A percentile compares a stretch with the other conserved stretches of the same genome.
Evolutionary conservation across 2,113 vertebrate species (phyloP).

Genomic region (Prunella fulvescens): DNA sequence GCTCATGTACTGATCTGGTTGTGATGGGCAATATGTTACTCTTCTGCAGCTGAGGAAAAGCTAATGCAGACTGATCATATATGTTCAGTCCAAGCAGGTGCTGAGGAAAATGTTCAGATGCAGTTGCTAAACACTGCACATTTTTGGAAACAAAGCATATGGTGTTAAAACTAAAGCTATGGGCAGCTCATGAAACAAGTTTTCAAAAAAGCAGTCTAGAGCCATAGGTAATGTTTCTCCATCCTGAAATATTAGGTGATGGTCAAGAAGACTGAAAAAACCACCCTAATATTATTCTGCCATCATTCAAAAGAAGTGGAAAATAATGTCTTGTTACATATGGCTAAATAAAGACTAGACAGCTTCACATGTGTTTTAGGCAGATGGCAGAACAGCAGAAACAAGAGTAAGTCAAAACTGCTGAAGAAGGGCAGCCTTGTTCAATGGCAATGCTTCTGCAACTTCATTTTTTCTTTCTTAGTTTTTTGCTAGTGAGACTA

Average conservation of each 20-base stretch:
- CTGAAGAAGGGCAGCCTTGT: background rate
- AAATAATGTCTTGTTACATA: background rate
- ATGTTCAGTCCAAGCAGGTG: background rate
- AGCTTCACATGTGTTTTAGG: background rate
- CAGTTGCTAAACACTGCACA: background rate
- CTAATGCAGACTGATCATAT: background rate
- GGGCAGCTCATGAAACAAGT: background rate
- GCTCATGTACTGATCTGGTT: background rate
- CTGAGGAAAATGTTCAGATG: background rate
- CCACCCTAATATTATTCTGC: background rate
- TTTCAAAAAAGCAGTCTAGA: background rate
- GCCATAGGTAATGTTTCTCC: background rate
- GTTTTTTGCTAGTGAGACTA: background rate
- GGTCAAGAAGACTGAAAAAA: background rate
- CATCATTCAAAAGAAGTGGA: background rate
- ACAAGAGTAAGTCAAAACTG: background rate
- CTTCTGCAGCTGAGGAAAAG: background rate
- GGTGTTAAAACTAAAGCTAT: background rate
- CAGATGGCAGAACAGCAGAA: background rate
- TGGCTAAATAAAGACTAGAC: background rate
- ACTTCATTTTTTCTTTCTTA: background rate
- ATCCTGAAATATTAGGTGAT: background rate
- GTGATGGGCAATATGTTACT: too few relatives aligned
- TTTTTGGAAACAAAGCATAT: background rate
- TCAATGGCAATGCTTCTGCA: background rate